Conservation (phyloP, 2,797 vertebrate genomes). For the Crotalus adamanteus region DNA sequence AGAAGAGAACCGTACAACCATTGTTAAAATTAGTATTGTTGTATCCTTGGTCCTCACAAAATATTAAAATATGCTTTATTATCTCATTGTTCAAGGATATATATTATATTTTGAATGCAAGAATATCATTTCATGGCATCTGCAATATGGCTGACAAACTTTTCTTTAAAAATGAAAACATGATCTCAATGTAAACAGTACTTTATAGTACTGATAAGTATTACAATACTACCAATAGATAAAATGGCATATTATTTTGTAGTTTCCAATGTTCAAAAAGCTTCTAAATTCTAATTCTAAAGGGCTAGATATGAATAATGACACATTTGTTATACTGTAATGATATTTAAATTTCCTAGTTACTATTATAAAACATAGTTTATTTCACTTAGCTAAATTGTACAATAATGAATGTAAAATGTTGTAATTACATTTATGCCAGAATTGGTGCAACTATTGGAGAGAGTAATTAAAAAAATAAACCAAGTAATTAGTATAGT, state of each 20-base stretch:
- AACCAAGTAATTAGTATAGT: conserved; percentile 2
- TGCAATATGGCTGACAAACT: neutral
- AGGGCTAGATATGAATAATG: neutral
- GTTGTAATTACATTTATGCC: conserved; percentile 42
- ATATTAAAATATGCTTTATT: neutral
- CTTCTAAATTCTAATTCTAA: neutral
- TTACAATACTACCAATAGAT: neutral
- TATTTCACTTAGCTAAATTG: conserved; percentile 50
- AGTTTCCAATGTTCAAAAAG: neutral
- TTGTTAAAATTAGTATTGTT: neutral
- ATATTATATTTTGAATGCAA: neutral
- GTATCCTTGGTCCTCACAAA: neutral
- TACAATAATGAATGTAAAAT: conserved; percentile 37
- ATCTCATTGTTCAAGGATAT: neutral
- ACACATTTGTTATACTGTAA: conserved; percentile 5
- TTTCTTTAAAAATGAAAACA: neutral
- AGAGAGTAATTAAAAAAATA: conserved; percentile 60
- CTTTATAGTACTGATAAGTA: no score
- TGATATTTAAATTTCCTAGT: conserved; percentile 2
- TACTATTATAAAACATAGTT: conserved; percentile 30
- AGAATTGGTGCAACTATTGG: conserved; percentile 38
- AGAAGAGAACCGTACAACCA: neutral
- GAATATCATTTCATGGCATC: neutral
- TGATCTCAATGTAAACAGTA: neutral
- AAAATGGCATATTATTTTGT: neutral